These are phyloP conservation scores for Pyrrhosoma nymphula DNA, from an alignment of 2,888 invertebrate genomes.

Conservation along the genomic window DNA sequence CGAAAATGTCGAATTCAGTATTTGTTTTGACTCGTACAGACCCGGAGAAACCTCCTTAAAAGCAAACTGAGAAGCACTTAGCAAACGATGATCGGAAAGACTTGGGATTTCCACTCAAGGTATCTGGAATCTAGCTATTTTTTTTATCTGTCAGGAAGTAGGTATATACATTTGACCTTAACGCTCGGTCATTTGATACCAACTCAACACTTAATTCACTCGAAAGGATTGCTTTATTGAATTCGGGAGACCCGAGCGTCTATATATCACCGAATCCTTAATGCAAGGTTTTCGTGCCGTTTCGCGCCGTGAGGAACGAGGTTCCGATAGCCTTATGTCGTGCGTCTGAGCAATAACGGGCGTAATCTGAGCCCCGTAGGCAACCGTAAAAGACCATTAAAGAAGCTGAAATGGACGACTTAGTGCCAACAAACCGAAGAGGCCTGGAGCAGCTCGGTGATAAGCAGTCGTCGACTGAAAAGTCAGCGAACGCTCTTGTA, in stretches of 20 bases:
- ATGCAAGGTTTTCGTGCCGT: not conserved
- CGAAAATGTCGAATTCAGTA: no score
- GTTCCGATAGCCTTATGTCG: not conserved
- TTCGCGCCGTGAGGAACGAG: not conserved
- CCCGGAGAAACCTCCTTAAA: no score
- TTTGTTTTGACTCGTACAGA: no score
- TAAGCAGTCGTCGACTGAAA: not conserved
- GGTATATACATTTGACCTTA: no score
- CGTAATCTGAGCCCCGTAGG: not conserved
- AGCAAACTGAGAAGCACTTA: no score
- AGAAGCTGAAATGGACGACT: not conserved
- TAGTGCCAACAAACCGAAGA: not conserved
- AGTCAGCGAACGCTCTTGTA: not conserved
- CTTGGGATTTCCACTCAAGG: no score
- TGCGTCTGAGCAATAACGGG: not conserved
- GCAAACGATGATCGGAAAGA: no score
- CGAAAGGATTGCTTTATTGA: not conserved
- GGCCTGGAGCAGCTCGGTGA: not conserved
- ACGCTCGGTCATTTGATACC: no score
- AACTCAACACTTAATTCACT: not conserved
- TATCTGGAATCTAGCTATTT: no score
- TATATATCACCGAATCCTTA: not conserved
- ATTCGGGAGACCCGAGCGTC: not conserved
- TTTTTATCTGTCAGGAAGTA: no score
- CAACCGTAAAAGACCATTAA: not conserved